Conservation (phyloP, 2,888 invertebrate genomes). For the Stenoptilia bipunctidactyla region DNA sequence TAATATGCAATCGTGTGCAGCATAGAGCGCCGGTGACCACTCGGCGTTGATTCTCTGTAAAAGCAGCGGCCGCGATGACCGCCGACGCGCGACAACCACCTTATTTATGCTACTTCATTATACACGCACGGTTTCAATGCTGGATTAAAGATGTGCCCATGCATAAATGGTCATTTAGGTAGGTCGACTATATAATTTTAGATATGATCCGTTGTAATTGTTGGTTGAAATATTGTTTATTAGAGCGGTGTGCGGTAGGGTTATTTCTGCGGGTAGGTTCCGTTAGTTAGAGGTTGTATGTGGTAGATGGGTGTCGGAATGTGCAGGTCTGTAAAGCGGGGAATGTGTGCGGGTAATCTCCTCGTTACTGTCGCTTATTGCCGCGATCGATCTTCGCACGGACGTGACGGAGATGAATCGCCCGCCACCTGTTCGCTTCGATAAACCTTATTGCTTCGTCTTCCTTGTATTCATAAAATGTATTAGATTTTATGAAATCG, state of each 20-base stretch:
- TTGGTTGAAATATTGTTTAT: background rate
- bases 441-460: too few relatives aligned
- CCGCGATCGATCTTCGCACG: background rate
- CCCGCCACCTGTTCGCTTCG: background rate
- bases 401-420: conserved; percentile 1
- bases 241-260: background rate
- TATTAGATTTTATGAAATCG: too few relatives aligned
- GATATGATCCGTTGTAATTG: background rate
- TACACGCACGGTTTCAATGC: background rate
- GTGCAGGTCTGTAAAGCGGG: background rate
- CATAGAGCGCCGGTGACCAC: conserved; percentile 16
- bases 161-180: background rate
- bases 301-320: background rate
- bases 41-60: conserved; percentile 7
- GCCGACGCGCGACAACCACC: conserved; percentile 41
- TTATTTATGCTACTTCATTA: background rate
- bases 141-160: background rate
- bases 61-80: conserved; percentile 41
- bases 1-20: background rate
- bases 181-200: background rate
- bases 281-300: background rate
- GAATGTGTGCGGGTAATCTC: background rate
- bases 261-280: background rate
- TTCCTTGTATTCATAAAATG: too few relatives aligned
- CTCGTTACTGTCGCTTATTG: background rate